Evolutionary conservation across 1,140 invertebrate genomes (phyloP).

Genomic region (Cherax destructor): DNA sequence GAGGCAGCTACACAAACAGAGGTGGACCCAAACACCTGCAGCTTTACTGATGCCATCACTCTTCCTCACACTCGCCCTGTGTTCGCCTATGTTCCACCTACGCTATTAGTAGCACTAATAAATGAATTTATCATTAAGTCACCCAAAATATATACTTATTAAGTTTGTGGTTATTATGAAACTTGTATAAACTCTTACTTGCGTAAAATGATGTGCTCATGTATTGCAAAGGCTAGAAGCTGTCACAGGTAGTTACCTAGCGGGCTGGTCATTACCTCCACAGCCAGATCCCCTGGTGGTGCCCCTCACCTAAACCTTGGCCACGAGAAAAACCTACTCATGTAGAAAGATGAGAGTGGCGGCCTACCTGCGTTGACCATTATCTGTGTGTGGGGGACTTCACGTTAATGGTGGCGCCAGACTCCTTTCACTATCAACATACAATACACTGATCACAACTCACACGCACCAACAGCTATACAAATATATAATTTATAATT

Average conservation of each 20-base stretch:
- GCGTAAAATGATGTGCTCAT: not conserved
- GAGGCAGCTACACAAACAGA: slow-evolving; percentile 26
- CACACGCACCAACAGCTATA: too few relatives aligned
- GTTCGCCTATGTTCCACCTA: too few relatives aligned
- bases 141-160: too few relatives aligned
- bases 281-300: not conserved
- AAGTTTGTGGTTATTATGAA: too few relatives aligned
- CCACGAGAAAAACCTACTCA: slow-evolving; percentile 29
- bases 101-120: too few relatives aligned
- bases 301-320: not conserved
- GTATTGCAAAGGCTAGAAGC: not conserved
- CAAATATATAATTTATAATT: too few relatives aligned
- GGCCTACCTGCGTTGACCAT: slow-evolving; percentile 38
- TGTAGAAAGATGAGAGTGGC: slow-evolving; percentile 12
- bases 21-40: not conserved
- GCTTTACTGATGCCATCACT: not conserved
- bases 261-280: slow-evolving; percentile 23
- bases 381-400: not conserved
- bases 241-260: not conserved
- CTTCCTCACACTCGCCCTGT: not conserved
- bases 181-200: not conserved
- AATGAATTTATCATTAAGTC: too few relatives aligned
- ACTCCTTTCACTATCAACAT: too few relatives aligned
- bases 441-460: too few relatives aligned
- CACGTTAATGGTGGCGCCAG: not conserved